Evolutionary conservation across 2,797 vertebrate species (phyloP).

Genomic region (Scomberomorus guttatus): DNA sequence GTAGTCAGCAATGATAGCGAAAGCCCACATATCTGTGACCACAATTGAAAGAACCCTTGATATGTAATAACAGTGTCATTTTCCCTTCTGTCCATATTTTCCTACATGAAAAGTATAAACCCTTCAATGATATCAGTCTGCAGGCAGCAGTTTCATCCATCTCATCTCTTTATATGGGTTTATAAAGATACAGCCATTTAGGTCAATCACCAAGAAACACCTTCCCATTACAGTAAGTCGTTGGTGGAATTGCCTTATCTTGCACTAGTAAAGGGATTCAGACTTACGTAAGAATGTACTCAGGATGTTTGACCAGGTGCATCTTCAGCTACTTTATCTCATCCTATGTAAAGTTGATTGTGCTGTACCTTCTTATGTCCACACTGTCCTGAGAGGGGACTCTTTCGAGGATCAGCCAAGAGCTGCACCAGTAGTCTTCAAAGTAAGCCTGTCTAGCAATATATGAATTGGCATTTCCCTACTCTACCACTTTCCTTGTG

Average conservation of each 20-base stretch:
- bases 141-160: not conserved
- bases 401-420: not conserved
- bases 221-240: not conserved
- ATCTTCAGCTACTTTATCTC: not conserved
- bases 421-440: not conserved
- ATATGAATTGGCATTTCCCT: not conserved
- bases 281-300: not conserved
- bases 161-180: constrained; percentile 9
- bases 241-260: not conserved
- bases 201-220: not conserved
- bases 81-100: constrained; percentile 9
- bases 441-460: too few species aligned
- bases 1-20: constrained; percentile 12
- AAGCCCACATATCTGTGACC: not conserved
- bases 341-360: constrained; percentile 3
- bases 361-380: not conserved
- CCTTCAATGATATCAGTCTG: not conserved
- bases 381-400: not conserved
- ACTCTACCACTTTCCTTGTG: not conserved
- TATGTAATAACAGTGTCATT: constrained; percentile 23
- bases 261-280: not conserved
- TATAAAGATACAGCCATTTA: not conserved
- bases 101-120: constrained; percentile 4
- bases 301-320: too few species aligned
- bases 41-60: not conserved